Conservation (phyloP, 2,888 invertebrate species). For the Drosophila mimica region DNA sequence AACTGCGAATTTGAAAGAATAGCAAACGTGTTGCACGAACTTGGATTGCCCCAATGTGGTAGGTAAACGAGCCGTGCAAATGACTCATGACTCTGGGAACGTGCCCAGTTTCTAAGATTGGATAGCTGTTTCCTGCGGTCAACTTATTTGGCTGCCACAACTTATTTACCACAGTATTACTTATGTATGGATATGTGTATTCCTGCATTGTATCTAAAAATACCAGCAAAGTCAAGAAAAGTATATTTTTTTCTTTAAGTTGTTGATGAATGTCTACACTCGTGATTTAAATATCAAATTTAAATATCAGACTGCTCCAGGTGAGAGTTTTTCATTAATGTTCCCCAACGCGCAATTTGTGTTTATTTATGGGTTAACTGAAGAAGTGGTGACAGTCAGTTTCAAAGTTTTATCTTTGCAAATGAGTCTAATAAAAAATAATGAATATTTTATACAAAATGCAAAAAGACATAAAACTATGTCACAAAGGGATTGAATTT, state of each 20-base stretch:
- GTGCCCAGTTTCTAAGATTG: constrained; percentile 22
- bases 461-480: neutral
- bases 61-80: constrained; percentile 23
- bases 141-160: neutral
- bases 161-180: neutral
- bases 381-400: neutral
- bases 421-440: neutral
- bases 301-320: neutral
- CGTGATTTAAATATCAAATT: neutral
- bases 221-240: neutral
- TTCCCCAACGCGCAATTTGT: neutral
- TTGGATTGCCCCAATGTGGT: constrained; percentile 20
- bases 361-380: neutral
- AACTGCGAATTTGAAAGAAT: constrained; percentile 47
- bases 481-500: neutral
- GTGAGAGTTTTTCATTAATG: neutral
- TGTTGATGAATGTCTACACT: neutral
- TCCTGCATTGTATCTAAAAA: neutral
- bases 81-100: constrained; percentile 25
- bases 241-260: neutral
- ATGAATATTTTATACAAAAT: neutral
- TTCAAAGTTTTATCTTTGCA: neutral
- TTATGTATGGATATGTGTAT: neutral
- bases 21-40: constrained; percentile 21
- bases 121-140: constrained; percentile 1